A percentile compares a stretch with the other conserved stretches of the same genome.
These are phyloP conservation scores for Ceyx melanurus DNA, from an alignment of 2,113 vertebrate species.

Conservation along the genomic window DNA sequence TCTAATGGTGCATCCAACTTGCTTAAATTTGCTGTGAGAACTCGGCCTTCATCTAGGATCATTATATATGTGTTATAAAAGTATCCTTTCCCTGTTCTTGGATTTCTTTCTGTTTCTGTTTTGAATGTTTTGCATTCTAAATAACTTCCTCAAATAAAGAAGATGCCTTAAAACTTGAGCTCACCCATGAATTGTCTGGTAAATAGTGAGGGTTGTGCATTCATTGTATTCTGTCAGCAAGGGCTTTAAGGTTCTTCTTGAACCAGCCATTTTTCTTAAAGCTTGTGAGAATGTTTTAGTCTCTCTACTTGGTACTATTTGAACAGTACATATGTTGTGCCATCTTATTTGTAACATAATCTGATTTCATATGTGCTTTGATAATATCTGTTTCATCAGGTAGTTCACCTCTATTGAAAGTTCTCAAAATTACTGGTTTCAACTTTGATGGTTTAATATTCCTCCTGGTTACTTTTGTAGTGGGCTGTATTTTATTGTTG, in stretches of 20 bases:
- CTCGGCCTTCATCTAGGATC: neutral
- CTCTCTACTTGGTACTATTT: neutral
- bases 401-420: neutral
- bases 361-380: neutral
- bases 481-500: neutral
- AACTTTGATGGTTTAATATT: neutral
- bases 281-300: neutral
- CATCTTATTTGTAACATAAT: neutral
- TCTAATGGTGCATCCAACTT: neutral
- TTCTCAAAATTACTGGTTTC: neutral
- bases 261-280: neutral
- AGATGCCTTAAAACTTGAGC: neutral
- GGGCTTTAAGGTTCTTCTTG: neutral
- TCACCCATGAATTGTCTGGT: neutral
- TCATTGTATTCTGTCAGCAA: neutral
- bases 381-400: neutral
- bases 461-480: neutral
- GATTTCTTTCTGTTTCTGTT: neutral
- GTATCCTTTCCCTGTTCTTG: neutral
- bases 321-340: neutral
- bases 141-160: neutral
- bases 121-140: neutral
- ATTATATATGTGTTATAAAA: neutral
- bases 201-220: neutral
- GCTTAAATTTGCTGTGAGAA: neutral